These are phyloP conservation scores for Scaptodrosophila lebanonensis DNA, from an alignment of 1,140 invertebrate species.

Conservation along the genomic window DNA sequence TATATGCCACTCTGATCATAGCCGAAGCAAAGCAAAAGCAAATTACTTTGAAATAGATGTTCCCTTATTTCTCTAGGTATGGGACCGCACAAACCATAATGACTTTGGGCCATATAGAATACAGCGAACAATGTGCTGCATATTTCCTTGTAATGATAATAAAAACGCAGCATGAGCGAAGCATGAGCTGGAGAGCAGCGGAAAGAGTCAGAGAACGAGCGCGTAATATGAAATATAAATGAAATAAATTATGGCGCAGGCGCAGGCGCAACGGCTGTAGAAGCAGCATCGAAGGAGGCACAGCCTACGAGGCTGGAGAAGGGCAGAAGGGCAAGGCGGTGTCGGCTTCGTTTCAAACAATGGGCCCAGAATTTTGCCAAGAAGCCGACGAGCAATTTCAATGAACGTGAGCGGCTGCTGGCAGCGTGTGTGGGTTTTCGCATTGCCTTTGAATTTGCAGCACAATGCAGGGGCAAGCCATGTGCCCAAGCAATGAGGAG, in stretches of 20 bases:
- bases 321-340: too few species aligned
- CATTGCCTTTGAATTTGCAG: slow-evolving; percentile 10
- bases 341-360: slow-evolving; percentile 41
- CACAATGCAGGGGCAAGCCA: slow-evolving; percentile 27
- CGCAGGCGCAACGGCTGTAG: slow-evolving; percentile 29
- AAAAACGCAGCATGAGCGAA: slow-evolving; percentile 50
- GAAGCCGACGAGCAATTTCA: slow-evolving; percentile 47
- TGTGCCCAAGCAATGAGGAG: too few species aligned
- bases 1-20: too few species aligned
- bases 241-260: slow-evolving; percentile 70
- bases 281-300: too few species aligned
- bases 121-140: slow-evolving; percentile 45
- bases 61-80: too few species aligned
- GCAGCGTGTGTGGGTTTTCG: slow-evolving; percentile 21
- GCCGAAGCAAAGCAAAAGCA: slow-evolving; percentile 9
- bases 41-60: slow-evolving; percentile 10
- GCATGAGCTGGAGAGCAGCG: neutral
- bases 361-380: slow-evolving; percentile 22
- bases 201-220: neutral
- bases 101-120: slow-evolving; percentile 27
- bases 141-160: slow-evolving; percentile 58
- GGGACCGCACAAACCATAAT: slow-evolving; percentile 35
- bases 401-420: slow-evolving; percentile 46
- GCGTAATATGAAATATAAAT: slow-evolving; percentile 45
- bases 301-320: too few species aligned